Percentiles rank a stretch among this genome's conserved stretches.
Conservation (phyloP, 2,797 vertebrate species). For the Lycodopsis pacificus region DNA sequence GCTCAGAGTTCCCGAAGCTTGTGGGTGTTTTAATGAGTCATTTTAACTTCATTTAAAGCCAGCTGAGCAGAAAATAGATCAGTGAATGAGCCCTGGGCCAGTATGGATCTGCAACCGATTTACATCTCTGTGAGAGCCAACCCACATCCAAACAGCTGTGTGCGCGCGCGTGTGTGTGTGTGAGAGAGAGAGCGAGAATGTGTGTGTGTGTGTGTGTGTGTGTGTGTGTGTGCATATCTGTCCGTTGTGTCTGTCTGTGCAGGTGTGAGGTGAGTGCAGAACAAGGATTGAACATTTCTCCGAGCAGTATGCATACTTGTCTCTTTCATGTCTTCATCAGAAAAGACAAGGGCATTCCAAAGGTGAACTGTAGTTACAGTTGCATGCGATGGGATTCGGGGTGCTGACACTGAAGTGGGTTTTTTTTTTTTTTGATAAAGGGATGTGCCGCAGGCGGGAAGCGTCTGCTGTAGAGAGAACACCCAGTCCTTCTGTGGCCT, state of each 20-base stretch:
- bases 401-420: slow-evolving; percentile 77
- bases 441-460: slow-evolving; percentile 82
- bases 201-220: slow-evolving; percentile 3
- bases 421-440: slow-evolving; percentile 77
- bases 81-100: slow-evolving; percentile 97
- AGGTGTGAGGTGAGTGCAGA: slow-evolving; percentile 71
- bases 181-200: slow-evolving; percentile 6
- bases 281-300: slow-evolving; percentile 60
- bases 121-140: slow-evolving; percentile 91
- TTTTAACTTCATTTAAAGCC: slow-evolving; percentile 99
- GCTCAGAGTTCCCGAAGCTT: slow-evolving; percentile 98
- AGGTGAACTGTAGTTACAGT: slow-evolving; percentile 80
- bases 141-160: slow-evolving; percentile 87
- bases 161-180: slow-evolving; percentile 51
- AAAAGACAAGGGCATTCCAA: slow-evolving; percentile 76
- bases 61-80: slow-evolving; percentile 99
- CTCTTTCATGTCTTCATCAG: slow-evolving; percentile 74
- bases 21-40: slow-evolving; percentile 99
- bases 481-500: slow-evolving; percentile 92
- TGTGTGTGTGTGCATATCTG: slow-evolving; percentile 33
- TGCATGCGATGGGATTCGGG: slow-evolving; percentile 71
- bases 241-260: slow-evolving; percentile 66
- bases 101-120: slow-evolving; percentile 94
- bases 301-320: slow-evolving; percentile 59
- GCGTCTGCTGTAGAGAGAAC: slow-evolving; percentile 91